Conservation (phyloP, 2,113 vertebrate genomes). For the Ceyx margarethae region DNA sequence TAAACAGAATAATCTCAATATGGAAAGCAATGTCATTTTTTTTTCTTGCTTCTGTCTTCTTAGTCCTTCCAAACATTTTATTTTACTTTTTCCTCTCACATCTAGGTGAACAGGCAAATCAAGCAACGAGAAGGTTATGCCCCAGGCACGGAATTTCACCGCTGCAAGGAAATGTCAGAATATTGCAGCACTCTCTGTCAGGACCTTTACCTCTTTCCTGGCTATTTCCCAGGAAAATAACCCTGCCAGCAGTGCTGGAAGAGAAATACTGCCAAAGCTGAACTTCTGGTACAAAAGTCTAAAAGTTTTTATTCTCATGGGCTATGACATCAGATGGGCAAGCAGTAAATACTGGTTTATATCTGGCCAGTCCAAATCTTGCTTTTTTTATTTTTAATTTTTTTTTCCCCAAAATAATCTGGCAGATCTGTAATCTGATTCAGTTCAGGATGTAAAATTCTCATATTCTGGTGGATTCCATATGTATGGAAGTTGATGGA, state of each 20-base stretch:
- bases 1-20: background rate
- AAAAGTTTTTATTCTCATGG: background rate
- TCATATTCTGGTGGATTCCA: background rate
- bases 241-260: background rate
- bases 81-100: background rate
- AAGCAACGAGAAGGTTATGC: conserved; percentile 93
- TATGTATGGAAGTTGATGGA: background rate
- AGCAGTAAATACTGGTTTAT: background rate
- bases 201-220: conserved; percentile 93
- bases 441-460: background rate
- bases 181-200: conserved; percentile 93
- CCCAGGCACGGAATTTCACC: conserved; percentile 91
- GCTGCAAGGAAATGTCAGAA: conserved; percentile 99
- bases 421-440: background rate
- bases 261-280: conserved; percentile 5
- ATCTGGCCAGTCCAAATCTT: background rate
- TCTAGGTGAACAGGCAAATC: conserved; percentile 89
- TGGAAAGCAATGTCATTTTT: background rate
- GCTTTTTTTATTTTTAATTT: background rate
- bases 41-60: background rate
- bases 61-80: background rate
- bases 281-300: background rate
- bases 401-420: background rate
- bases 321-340: background rate
- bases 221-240: conserved; percentile 69